These are phyloP conservation scores for Standfussiana lucernea DNA, from an alignment of 2,888 invertebrate genomes.

Conservation along the genomic window DNA sequence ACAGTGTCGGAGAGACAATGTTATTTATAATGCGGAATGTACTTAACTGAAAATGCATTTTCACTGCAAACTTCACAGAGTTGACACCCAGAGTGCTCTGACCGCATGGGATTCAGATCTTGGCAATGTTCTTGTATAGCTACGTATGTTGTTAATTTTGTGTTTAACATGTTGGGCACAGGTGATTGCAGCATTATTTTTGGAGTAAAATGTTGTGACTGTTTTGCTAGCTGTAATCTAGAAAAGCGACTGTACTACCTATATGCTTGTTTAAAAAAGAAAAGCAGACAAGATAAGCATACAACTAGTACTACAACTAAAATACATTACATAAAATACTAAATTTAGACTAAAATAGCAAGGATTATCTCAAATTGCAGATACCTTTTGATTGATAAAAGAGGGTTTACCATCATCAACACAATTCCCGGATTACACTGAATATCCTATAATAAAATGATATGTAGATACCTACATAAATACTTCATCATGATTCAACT, in stretches of 20 bases:
- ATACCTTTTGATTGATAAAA: too few relatives aligned
- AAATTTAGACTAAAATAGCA: too few relatives aligned
- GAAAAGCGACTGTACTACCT: neutral
- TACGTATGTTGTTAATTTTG: constrained; percentile 30
- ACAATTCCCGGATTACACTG: neutral
- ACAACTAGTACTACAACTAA: too few relatives aligned
- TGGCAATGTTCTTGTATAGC: constrained; percentile 18
- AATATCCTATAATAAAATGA: neutral
- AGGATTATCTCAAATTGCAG: neutral
- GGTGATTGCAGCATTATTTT: neutral
- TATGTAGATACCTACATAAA: neutral
- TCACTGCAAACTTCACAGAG: constrained; percentile 50
- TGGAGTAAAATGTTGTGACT: neutral
- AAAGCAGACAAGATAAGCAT: too few relatives aligned
- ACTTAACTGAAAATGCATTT: constrained; percentile 62
- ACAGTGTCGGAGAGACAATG: constrained; percentile 50
- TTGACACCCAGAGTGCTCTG: constrained; percentile 62
- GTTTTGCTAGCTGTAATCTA: neutral
- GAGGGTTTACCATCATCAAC: neutral
- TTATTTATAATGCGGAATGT: constrained; percentile 63
- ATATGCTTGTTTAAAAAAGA: too few relatives aligned
- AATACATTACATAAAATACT: too few relatives aligned
- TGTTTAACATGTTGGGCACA: neutral
- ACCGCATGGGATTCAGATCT: constrained; percentile 61
- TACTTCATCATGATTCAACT: constrained; percentile 25